Evolutionary conservation across 2,113 vertebrate species (phyloP).

Genomic region (Columbina picui): DNA sequence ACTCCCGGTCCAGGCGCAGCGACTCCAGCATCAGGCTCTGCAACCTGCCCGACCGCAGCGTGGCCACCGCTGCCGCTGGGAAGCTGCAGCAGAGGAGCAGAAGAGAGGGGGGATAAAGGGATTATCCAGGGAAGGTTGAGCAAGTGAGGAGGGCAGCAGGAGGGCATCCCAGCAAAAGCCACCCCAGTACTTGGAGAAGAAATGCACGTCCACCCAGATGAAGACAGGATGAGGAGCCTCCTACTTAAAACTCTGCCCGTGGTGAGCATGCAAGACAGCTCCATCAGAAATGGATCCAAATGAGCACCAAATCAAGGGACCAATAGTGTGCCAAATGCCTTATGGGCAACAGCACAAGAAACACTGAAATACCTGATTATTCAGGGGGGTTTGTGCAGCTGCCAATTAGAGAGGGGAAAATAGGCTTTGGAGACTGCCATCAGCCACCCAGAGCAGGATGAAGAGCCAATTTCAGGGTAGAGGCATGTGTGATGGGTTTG

Average conservation of each 20-base stretch:
- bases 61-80: constrained; percentile 77
- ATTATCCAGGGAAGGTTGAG: background rate
- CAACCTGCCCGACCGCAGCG: constrained; percentile 84
- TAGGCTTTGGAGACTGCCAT: background rate
- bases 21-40: constrained; percentile 83
- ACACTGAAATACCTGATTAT: background rate
- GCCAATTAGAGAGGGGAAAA: background rate
- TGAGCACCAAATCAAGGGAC: background rate
- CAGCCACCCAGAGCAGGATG: background rate
- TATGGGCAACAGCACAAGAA: background rate
- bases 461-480: background rate
- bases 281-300: background rate
- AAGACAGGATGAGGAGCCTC: rapidly evolving
- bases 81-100: constrained; percentile 75
- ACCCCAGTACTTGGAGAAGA: background rate
- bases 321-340: background rate
- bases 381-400: background rate
- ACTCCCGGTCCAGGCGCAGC: constrained; percentile 79
- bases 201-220: background rate
- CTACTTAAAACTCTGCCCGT: background rate
- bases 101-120: background rate
- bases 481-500: rapidly evolving
- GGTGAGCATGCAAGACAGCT: rapidly evolving
- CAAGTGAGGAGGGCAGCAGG: background rate
- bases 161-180: rapidly evolving